A percentile compares a stretch with the other conserved stretches of the same genome.
These are phyloP conservation scores for Belgica antarctica DNA, from an alignment of 2,888 invertebrate genomes.

Conservation along the genomic window DNA sequence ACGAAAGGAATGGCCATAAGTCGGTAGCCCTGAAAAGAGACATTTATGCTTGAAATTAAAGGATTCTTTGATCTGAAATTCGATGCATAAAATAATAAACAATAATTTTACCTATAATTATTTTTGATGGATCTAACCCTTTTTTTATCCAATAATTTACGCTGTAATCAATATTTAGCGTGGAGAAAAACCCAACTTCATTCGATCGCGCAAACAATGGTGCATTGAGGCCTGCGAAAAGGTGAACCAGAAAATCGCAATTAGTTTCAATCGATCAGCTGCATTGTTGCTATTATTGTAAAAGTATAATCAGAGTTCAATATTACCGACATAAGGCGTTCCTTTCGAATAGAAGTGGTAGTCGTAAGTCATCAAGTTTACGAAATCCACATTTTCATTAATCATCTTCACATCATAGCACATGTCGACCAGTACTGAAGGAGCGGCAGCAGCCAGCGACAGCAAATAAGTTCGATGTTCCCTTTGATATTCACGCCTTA, in stretches of 20 bases:
- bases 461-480: slow-evolving; percentile 63
- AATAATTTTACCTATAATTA: slow-evolving; percentile 80
- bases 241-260: not conserved
- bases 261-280: not conserved
- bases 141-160: slow-evolving; percentile 71
- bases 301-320: not conserved
- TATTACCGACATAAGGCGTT: slow-evolving; percentile 36
- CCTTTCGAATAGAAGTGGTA: slow-evolving; percentile 69
- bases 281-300: not conserved
- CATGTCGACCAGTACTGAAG: slow-evolving; percentile 68
- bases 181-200: slow-evolving; percentile 65
- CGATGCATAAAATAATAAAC: too few species aligned
- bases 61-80: too few species aligned
- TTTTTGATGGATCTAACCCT: slow-evolving; percentile 74
- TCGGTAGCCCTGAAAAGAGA: too few species aligned
- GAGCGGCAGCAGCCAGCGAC: slow-evolving; percentile 77
- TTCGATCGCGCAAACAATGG: slow-evolving; percentile 66
- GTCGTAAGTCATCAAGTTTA: slow-evolving; percentile 91
- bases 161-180: slow-evolving; percentile 79
- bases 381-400: slow-evolving; percentile 77
- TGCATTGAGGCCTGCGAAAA: slow-evolving; percentile 67
- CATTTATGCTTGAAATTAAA: too few species aligned
- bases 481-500: slow-evolving; percentile 65
- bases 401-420: slow-evolving; percentile 77
- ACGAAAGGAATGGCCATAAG: slow-evolving; percentile 79